Evolutionary conservation across 2,888 invertebrate genomes (phyloP).

Genomic region (Euspilapteryx auroguttella): DNA sequence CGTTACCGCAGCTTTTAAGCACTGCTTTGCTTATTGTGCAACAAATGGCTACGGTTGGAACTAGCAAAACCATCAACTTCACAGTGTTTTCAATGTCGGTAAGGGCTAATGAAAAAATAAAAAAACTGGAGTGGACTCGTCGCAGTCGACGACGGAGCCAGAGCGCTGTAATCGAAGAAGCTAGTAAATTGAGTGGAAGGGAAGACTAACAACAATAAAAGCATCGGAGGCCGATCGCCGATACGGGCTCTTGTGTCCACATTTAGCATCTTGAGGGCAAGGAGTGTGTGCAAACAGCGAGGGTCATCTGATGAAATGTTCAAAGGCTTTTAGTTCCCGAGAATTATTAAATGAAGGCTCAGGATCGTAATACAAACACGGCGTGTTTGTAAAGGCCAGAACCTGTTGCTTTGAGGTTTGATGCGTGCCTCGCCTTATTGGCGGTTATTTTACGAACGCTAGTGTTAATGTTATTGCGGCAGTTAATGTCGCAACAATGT

Average conservation of each 20-base stretch:
- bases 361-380: conserved; percentile 59
- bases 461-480: conserved; percentile 46
- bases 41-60: too few species aligned
- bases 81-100: too few species aligned
- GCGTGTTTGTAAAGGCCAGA: conserved; percentile 48
- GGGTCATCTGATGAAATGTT: conserved; percentile 63
- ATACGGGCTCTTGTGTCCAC: conserved; percentile 60
- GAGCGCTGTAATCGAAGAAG: conserved; percentile 45
- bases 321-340: conserved; percentile 63
- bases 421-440: conserved; percentile 53
- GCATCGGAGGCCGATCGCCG: conserved; percentile 53
- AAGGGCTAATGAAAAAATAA: too few species aligned
- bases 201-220: conserved; percentile 38
- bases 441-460: conserved; percentile 54
- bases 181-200: conserved; percentile 28
- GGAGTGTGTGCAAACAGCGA: conserved; percentile 58
- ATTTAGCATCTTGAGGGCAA: conserved; percentile 54
- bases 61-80: too few species aligned
- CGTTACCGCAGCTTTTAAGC: too few species aligned
- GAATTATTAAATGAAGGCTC: conserved; percentile 54
- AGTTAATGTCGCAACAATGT: conserved; percentile 17
- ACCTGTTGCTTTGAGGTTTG: conserved; percentile 56
- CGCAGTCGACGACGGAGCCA: conserved; percentile 10
- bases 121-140: too few species aligned
- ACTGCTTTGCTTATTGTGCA: too few species aligned